Evolutionary conservation across 2,888 invertebrate species (phyloP), one percentile per base, ranked within the genome.

Genomic region (Peribatodes rhomboidaria): DNA sequence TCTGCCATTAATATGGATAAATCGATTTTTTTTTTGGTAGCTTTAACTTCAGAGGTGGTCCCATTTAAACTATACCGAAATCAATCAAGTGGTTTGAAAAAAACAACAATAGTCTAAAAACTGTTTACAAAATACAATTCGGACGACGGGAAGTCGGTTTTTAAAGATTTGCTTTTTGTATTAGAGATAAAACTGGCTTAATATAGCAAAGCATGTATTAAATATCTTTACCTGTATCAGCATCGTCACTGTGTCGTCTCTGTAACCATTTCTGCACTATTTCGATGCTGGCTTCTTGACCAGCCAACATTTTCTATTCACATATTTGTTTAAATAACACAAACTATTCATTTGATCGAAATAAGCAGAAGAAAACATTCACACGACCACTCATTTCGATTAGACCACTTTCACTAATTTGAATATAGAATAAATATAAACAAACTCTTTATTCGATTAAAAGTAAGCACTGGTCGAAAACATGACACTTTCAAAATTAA

Each of bases 221-320:
- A 49, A 27, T 37, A 37, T 46, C 50, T 33, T 77, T 73, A 89
- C 90, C 88, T 87, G 86, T 83, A 13, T 90, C 90, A 39, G 74
- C 79, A n/a, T 91, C 89, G 70, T 90, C 91, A 71, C 88, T 89
- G 73, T 78, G 80, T 31, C 90, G 82, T 65, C 87, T 84, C 72
- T 87, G 89, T 56, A 92, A 83, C 92, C 93, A 93, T 75, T 85
- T 75, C 77, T 92, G 90, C 76, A 93, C 93, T 76, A 92, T 79
- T 73, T 92, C 92, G 57, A 91, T 88, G 84, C 92, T 91, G 84
- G 89, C 83, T 78, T 92, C 92, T 74, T 92, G 87, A 73, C 92
- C 85, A 80, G 93, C 92, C 84, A 92, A 84, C 92, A 92, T 92
- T 77, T 84, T 90, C 76, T 70, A 83, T 82, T 79, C 78, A 85